These are phyloP conservation scores for Phalacrocorax brasilianus DNA, from an alignment of 2,113 vertebrate genomes.

Conservation along the genomic window DNA sequence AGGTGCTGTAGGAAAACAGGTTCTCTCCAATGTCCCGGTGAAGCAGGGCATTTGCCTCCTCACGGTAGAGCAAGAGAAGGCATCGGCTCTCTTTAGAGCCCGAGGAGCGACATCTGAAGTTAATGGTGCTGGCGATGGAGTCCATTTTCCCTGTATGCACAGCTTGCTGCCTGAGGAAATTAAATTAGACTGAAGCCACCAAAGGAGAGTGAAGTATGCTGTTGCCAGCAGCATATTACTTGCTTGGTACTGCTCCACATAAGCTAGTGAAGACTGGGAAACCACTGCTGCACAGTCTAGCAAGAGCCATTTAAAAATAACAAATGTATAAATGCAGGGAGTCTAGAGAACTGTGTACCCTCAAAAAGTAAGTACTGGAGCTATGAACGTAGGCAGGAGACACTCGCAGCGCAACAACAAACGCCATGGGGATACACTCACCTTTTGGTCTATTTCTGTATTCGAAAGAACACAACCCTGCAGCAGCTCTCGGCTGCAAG, in stretches of 20 bases:
- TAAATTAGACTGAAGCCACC: neutral
- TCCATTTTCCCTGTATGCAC: neutral
- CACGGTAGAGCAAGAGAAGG: neutral
- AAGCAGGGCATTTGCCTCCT: neutral
- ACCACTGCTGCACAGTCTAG: accelerated
- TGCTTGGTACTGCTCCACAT: neutral
- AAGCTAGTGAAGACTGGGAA: neutral
- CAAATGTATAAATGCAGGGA: accelerated
- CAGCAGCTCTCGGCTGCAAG: neutral
- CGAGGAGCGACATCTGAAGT: neutral
- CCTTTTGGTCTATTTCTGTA: neutral
- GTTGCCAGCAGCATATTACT: neutral
- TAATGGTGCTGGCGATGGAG: too few species aligned
- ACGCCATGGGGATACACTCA: neutral
- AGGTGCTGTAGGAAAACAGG: accelerated
- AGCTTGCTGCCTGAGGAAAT: neutral
- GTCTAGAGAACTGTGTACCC: neutral
- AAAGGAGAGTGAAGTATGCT: neutral
- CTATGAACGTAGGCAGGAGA: accelerated
- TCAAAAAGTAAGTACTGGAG: neutral
- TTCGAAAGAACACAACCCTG: neutral
- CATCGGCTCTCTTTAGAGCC: neutral
- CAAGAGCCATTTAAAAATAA: neutral
- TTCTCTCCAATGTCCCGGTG: neutral
- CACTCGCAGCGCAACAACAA: accelerated